phyloP scores from a whole-genome alignment of 2,113 vertebrate species.

The Aspidoscelis tigris region DNA sequence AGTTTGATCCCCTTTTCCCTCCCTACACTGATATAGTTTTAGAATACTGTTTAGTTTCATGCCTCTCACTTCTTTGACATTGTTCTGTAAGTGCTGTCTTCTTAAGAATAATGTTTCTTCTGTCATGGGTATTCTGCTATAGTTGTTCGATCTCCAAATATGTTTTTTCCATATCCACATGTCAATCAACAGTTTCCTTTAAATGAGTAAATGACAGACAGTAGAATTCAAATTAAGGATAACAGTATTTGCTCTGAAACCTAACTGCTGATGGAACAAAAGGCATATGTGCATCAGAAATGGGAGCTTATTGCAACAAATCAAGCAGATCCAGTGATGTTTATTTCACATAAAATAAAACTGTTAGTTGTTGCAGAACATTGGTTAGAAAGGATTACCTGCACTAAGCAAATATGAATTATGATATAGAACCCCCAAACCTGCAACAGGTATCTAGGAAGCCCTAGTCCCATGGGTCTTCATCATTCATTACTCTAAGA shows the following conservation, averaged over 20 bases:
- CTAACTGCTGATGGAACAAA: slow-evolving; percentile 39
- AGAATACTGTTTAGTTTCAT: slow-evolving; percentile 62
- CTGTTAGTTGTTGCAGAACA: slow-evolving; percentile 4
- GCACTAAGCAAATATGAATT: slow-evolving; percentile 18
- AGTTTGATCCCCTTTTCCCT: slow-evolving; percentile 63
- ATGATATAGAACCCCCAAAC: not conserved
- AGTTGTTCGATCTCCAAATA: slow-evolving; percentile 61
- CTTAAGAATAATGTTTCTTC: slow-evolving; percentile 59
- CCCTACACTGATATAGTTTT: slow-evolving; percentile 41
- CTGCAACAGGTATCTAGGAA: not conserved
- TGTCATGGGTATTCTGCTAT: slow-evolving; percentile 59
- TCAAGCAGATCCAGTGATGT: slow-evolving; percentile 3
- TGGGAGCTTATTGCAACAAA: slow-evolving; percentile 12
- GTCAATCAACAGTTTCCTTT: slow-evolving; percentile 66
- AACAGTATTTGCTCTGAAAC: slow-evolving; percentile 45
- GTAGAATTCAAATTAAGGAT: slow-evolving; percentile 56
- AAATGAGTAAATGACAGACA: slow-evolving; percentile 57
- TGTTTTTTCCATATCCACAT: slow-evolving; percentile 68
- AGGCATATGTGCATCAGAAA: slow-evolving; percentile 25
- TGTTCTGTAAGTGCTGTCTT: slow-evolving; percentile 68
- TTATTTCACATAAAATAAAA: slow-evolving; percentile 28
- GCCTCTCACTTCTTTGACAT: slow-evolving; percentile 64
- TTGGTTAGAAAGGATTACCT: slow-evolving; percentile 3
- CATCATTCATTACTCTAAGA: not conserved
- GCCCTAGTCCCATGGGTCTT: not conserved